Base-by-base conservation (phyloP, 1,140 invertebrate species). In the Samia ricini region DNA sequence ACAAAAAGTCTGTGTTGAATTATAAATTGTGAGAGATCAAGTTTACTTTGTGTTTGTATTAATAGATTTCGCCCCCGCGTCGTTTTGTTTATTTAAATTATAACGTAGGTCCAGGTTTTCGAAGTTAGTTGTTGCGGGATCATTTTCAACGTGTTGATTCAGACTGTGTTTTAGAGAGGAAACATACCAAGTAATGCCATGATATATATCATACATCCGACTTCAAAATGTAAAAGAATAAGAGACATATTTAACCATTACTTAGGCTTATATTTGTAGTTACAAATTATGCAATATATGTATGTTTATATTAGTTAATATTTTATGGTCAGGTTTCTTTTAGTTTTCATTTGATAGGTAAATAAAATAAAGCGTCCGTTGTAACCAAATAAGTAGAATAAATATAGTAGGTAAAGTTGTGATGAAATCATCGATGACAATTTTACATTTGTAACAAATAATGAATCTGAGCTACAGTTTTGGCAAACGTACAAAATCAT, bases 71-170 rank as follows among this genome's bases (percentile, higher is more conserved):
- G 33, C 33, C 33, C 33, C 33, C 33, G 33, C 33, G 33, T 15
- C 12, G 33, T 42, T 42, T 42, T 42, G 33, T 15, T 42, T 42
- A 42, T 42, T 42, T 12, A 15, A 42, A 42, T 42, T 42, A 15
- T 42, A 42, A 42, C 10, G 33, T 42, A 15, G 33, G 33, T 42
- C 33, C 33, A 42, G 33, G 33, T 42, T 42, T 42, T 42, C 12
- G 33, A 15, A 15, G 33, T 42, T 1, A 42, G 15, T 42, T 15
- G 7, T 12, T 69, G 61, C 77, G 33, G 23, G 51, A 56, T 68
- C 48, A 55, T 36, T 23, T 42, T 54, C n/a, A 20, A 50, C n/a
- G n/a, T 0, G 57, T 6, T 18, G 42, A 54, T 4, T 48, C 0
- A 24, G 19, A 55, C 15, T 12, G 26, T 33, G 60, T 50, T 67